These are phyloP conservation scores for Bombyx mandarina DNA, from an alignment of 1,140 invertebrate genomes.

Conservation along the genomic window DNA sequence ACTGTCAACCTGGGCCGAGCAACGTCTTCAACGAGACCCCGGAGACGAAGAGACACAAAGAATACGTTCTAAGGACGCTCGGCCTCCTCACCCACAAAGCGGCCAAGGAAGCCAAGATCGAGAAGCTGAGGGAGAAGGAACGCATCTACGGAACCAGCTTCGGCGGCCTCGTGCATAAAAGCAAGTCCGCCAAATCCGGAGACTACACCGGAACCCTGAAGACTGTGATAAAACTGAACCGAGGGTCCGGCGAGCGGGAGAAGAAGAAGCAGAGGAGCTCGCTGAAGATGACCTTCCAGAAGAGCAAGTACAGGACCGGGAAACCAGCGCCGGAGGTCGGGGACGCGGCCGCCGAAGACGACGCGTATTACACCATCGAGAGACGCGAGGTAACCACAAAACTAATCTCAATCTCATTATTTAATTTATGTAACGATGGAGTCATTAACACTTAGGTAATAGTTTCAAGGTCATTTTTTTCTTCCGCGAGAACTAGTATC, in stretches of 20 bases:
- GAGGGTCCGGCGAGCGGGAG: slow-evolving; percentile 31
- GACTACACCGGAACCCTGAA: slow-evolving; percentile 83
- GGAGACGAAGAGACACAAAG: slow-evolving; percentile 74
- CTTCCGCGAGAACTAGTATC: too few relatives aligned
- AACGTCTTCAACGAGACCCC: slow-evolving; percentile 63
- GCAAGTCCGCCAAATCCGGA: slow-evolving; percentile 58
- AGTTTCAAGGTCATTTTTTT: too few relatives aligned
- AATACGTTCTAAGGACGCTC: slow-evolving; percentile 75
- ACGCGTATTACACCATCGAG: slow-evolving; percentile 82
- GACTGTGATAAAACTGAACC: slow-evolving; percentile 82
- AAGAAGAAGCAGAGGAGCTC: slow-evolving; percentile 76
- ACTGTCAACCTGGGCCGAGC: slow-evolving; percentile 45
- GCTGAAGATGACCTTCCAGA: slow-evolving; percentile 86
- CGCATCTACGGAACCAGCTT: slow-evolving; percentile 72
- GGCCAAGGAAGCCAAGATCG: slow-evolving; percentile 71
- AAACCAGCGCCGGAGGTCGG: slow-evolving; percentile 67
- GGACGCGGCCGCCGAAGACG: slow-evolving; percentile 72
- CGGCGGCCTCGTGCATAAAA: slow-evolving; percentile 64
- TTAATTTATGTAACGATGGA: too few relatives aligned
- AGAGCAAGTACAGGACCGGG: slow-evolving; percentile 75
- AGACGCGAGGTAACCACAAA: slow-evolving; percentile 75
- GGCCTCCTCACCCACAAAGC: slow-evolving; percentile 76
- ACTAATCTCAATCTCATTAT: too few relatives aligned
- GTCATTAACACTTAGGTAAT: too few relatives aligned
- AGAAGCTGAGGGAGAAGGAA: slow-evolving; percentile 73